These are phyloP conservation scores for Hemitrygon akajei DNA, from an alignment of 2,797 vertebrate species.

Conservation along the genomic window DNA sequence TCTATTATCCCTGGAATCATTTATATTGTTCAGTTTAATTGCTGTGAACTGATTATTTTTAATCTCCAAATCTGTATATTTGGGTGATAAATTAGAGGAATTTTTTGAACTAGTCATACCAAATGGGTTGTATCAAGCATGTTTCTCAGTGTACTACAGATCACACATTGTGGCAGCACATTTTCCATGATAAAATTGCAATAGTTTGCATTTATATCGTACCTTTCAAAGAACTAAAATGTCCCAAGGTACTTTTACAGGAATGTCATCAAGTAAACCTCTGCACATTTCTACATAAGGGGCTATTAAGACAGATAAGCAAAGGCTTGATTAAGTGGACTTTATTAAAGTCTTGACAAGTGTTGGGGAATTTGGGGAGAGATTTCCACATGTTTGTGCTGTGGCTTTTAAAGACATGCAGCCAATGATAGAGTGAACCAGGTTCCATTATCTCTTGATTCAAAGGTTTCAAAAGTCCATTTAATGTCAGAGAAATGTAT, in stretches of 20 bases:
- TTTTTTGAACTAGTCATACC: background rate
- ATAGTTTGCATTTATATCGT: background rate
- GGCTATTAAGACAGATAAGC: background rate
- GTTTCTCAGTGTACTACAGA: background rate
- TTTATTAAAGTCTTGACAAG: background rate
- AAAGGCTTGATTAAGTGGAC: background rate
- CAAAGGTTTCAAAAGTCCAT: no score
- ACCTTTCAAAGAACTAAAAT: background rate
- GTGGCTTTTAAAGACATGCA: background rate
- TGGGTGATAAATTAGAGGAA: background rate
- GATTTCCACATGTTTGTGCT: background rate
- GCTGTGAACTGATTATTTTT: background rate
- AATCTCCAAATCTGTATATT: background rate
- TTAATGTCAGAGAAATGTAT: no score
- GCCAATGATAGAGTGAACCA: background rate
- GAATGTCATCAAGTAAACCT: background rate
- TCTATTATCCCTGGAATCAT: background rate
- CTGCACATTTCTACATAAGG: background rate
- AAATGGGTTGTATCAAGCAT: background rate
- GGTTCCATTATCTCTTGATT: no score
- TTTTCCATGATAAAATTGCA: background rate
- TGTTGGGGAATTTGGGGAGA: background rate
- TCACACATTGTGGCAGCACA: no score
- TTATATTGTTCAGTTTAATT: no score
- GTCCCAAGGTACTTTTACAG: background rate